phyloP scores from a whole-genome alignment of 2,797 vertebrate species.

The Pterois miles region DNA sequence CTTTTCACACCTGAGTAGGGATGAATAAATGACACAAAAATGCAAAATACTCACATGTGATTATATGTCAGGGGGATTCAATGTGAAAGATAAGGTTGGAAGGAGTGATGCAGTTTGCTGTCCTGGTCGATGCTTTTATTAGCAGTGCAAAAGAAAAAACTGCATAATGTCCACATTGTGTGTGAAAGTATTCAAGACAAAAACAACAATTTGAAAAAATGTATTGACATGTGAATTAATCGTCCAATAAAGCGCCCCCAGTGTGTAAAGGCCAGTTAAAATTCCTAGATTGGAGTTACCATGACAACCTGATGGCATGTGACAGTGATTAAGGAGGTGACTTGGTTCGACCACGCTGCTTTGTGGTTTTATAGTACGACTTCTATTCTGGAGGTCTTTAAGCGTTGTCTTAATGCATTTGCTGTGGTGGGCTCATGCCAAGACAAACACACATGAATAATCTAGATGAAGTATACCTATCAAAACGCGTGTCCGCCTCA shows the following conservation, averaged over 20 bases:
- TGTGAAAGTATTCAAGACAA: not conserved
- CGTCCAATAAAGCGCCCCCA: too few relatives aligned
- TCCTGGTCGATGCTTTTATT: too few relatives aligned
- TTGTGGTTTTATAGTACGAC: constrained; percentile 32
- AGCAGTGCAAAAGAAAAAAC: too few relatives aligned
- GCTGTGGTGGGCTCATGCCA: constrained; percentile 55
- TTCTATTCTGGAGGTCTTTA: constrained; percentile 56
- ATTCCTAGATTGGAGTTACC: constrained; percentile 2
- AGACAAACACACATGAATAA: constrained; percentile 72
- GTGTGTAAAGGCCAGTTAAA: not conserved
- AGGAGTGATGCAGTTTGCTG: too few relatives aligned
- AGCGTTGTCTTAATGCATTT: constrained; percentile 54
- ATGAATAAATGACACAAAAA: too few relatives aligned
- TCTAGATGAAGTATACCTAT: constrained; percentile 70
- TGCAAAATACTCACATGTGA: too few relatives aligned
- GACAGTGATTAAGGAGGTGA: constrained; percentile 42
- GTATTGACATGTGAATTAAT: not conserved
- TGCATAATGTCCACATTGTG: not conserved
- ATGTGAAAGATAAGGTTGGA: too few relatives aligned
- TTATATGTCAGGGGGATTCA: too few relatives aligned
- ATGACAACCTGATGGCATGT: constrained; percentile 17
- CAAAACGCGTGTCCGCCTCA: constrained; percentile 40
- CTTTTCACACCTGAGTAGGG: too few relatives aligned
- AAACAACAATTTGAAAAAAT: not conserved
- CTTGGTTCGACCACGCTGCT: not conserved